Base-by-base conservation (phyloP, 2,113 vertebrate genomes). In the Lasiurus cinereus region DNA sequence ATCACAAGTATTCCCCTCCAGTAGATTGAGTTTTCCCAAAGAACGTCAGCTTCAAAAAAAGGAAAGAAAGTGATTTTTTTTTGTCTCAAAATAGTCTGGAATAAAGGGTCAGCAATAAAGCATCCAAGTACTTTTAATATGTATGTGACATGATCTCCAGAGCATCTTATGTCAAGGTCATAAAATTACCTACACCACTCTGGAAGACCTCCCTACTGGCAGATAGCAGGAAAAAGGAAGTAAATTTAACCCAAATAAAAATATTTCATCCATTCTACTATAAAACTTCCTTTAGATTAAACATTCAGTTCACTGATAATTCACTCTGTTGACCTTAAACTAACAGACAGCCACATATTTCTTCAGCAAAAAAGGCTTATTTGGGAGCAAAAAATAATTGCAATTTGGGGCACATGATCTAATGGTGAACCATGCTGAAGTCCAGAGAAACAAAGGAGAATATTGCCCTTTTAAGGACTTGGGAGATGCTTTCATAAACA, bases 271-370 rank as follows among this genome's bases (percentile, higher is more conserved):
- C 16, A 92, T 70, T 73, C 39, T 18, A 73, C 27, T 79, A n/a
- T 67, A 79, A 91, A 87, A 22, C 10, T 80, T 88, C 48, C 6
- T 85, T 94, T 83, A 54, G 43, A 29, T 84, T 70, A 83, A 85
- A 83, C 36, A 66, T 86, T 93, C 29, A 62, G 29, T 73, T 88
- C 70, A 54, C 19, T 54, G 62, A 62, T 54, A 59, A 54, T 52
- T 93, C 27, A 77, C 46, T 62, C 24, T 82, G 56, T 46, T 83
- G 18, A 66, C 18, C 29, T 48, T 66, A 48, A n/a, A 46, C 10
- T 29, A 80, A 29, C 10, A 46, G 8, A 19, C 5, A 64, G 24
- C 36, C 15, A 48, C 10, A n/a, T 66, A 48, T 66, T 48, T 83
- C 27, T 48, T n/a, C 39, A 48, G 80, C 39, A 83, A 66, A 83